Evolutionary conservation across 2,113 vertebrate species (phyloP), one percentile per base, ranked within the genome.

Genomic region (Cnemophilus loriae): DNA sequence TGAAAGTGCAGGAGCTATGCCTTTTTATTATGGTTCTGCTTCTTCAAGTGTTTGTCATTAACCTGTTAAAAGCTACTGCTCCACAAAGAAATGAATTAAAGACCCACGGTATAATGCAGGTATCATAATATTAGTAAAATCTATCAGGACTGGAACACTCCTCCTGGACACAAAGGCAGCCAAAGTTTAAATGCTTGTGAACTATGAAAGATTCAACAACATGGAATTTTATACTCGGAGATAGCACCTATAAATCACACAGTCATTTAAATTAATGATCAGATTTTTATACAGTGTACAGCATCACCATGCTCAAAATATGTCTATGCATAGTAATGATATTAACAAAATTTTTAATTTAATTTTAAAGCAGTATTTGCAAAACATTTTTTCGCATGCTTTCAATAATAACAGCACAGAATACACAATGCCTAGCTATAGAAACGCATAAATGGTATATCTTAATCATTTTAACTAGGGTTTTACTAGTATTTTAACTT

Each of bases 381-480:
- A 60, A 87, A 82, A 73, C 10, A 41, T 70, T 83, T 94, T 91
- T 78, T 84, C 19, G 60, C 39, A 23, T 16, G 24, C 24, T 82
- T 90, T 30, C 57, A 90, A 16, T 75, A 89, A 67, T 26, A 47
- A 35, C 28, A 50, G 33, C 33, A 53, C 7, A 82, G 22, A 92
- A 65, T 73, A 85, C 50, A 52, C 7, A n/a, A 88, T 37, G 76
- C 24, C 75, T 28, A 84, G 46, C 44, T 56, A 73, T 22, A 78
- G 22, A 86, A 93, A 74, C 81, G 13, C 55, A 67, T 15, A 13
- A 24, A 53, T 4, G 7, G 37, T 30, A 35, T 41, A 59, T 41
- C 50, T 70, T 86, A 82, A 87, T 69, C 2, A 93, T 96, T 97
- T 97, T 80, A 93, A 61, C 79, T 65, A 52, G 35, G 20, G 59